These are phyloP conservation scores for Lepetodrilus schrolli DNA, from an alignment of 2,888 invertebrate genomes.

Conservation along the genomic window DNA sequence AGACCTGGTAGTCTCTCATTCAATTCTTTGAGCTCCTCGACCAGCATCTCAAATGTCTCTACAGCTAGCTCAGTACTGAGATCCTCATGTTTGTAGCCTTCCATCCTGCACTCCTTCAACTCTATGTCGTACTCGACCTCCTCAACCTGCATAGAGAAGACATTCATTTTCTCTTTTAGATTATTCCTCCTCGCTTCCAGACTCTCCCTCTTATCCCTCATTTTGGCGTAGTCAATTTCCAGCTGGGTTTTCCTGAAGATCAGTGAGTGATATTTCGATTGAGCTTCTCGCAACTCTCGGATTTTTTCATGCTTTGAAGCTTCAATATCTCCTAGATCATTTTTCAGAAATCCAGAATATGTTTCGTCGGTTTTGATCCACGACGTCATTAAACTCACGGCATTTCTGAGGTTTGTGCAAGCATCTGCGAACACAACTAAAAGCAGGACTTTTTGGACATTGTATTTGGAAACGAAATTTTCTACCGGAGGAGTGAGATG, in stretches of 20 bases:
- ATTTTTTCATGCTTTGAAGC: conserved; percentile 54
- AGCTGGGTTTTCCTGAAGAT: conserved; percentile 59
- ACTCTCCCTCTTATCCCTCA: conserved; percentile 42
- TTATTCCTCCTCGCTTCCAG: conserved; percentile 13
- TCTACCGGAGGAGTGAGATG: conserved; percentile 54
- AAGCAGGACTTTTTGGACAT: conserved; percentile 62
- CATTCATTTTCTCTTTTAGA: conserved; percentile 37
- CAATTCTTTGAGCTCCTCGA: conserved; percentile 56
- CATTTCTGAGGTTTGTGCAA: conserved; percentile 61
- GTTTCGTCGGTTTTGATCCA: conserved; percentile 69
- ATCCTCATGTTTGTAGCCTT: conserved; percentile 44
- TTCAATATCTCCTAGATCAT: conserved; percentile 62
- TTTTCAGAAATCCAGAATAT: conserved; percentile 61
- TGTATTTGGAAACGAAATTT: conserved; percentile 55
- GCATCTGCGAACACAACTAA: conserved; percentile 67
- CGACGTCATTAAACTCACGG: conserved; percentile 54
- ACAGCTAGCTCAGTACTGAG: conserved; percentile 43
- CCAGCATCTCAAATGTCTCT: conserved; percentile 60
- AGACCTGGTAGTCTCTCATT: conserved; percentile 57
- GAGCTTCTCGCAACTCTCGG: conserved; percentile 52
- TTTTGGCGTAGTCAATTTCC: conserved; percentile 53
- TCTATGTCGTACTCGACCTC: conserved; percentile 65
- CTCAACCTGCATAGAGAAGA: conserved; percentile 47
- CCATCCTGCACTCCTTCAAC: conserved; percentile 60
- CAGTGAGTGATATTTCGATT: conserved; percentile 60